Base-by-base conservation (phyloP, 1,140 invertebrate genomes). In the Trichonephila inaurata region DNA sequence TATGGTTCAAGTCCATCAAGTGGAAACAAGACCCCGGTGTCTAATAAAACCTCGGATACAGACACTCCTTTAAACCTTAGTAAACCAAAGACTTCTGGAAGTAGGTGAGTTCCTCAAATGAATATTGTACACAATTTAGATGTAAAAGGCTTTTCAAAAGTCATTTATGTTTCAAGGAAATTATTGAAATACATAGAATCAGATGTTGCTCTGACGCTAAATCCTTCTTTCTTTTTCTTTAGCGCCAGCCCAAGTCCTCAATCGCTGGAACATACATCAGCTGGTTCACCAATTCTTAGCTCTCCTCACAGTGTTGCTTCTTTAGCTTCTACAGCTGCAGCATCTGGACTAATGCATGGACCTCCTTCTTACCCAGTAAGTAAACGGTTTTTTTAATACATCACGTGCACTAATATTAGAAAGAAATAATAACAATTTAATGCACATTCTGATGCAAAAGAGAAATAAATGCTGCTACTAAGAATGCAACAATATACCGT, bases 21-120 rank as follows among this genome's bases (percentile, higher is more conserved):
- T 96, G 10, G 95, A 95, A 44, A 95, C 96, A 89, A 89, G 93
- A 44, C 95, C 95, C 69, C 95, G 95, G 33, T 95, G 96, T 16
- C 95, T 95, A 10, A 95, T 95, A 83, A 94, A 95, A 95, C 96
- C 40, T 95, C 86, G 62, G 97, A 97, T 95, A 96, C 97, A 14
- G 98, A 99, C 95, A 97, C 97, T 0, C 98, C 98, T 0, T 96
- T 99, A 0, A 99, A 99, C 96, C 97, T 99, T 16, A 98, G 97
- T 94, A 99, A 99, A 96, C 98, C 98, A 60, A 98, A 98, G 95
- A 97, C 44, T 16, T 85, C 86, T 16, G 89, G 93, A 28, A 94
- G 64, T 82, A 91, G 94, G 94, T 94, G 64, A 93, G 44, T 82
- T 24, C 2, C 19, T n/a, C 5, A 33, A 33, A n/a, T 66, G 4